Evolutionary conservation across 2,888 invertebrate species (phyloP).

Genomic region (Chrysolina haemoptera): DNA sequence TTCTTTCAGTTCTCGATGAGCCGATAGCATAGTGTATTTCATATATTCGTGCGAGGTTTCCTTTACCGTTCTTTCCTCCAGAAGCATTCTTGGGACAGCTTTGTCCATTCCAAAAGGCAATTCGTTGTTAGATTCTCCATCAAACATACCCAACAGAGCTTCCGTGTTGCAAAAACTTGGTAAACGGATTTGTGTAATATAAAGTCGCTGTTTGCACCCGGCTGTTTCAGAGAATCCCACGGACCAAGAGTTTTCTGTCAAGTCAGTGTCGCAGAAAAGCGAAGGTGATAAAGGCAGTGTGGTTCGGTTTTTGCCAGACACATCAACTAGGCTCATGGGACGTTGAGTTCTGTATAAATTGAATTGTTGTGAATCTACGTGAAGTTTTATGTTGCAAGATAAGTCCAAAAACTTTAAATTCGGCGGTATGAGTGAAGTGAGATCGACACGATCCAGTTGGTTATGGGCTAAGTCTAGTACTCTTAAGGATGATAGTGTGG

Average conservation of each 20-base stretch:
- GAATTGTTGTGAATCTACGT: slow-evolving; percentile 88
- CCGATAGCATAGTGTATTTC: slow-evolving; percentile 87
- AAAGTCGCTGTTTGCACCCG: slow-evolving; percentile 81
- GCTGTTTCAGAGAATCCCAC: slow-evolving; percentile 90
- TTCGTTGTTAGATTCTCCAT: slow-evolving; percentile 81
- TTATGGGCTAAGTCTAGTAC: slow-evolving; percentile 90
- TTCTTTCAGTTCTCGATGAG: slow-evolving; percentile 83
- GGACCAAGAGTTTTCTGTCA: slow-evolving; percentile 81
- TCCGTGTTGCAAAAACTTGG: slow-evolving; percentile 86
- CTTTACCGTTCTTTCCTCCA: slow-evolving; percentile 86
- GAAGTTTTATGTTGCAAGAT: slow-evolving; percentile 86
- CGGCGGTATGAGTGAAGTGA: slow-evolving; percentile 83
- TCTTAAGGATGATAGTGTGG: slow-evolving; percentile 81
- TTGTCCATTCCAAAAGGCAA: slow-evolving; percentile 81
- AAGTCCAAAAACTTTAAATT: slow-evolving; percentile 89
- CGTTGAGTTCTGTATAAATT: slow-evolving; percentile 84
- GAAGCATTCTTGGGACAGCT: slow-evolving; percentile 82
- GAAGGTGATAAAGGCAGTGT: slow-evolving; percentile 75
- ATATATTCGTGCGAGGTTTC: slow-evolving; percentile 87
- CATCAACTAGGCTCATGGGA: slow-evolving; percentile 87
- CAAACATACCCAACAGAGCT: slow-evolving; percentile 88
- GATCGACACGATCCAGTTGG: slow-evolving; percentile 85
- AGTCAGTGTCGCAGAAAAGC: slow-evolving; percentile 73
- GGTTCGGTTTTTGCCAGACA: slow-evolving; percentile 83
- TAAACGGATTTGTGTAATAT: slow-evolving; percentile 83